These are phyloP conservation scores for Diarsia dahlii DNA, from an alignment of 2,888 invertebrate genomes.

Conservation along the genomic window DNA sequence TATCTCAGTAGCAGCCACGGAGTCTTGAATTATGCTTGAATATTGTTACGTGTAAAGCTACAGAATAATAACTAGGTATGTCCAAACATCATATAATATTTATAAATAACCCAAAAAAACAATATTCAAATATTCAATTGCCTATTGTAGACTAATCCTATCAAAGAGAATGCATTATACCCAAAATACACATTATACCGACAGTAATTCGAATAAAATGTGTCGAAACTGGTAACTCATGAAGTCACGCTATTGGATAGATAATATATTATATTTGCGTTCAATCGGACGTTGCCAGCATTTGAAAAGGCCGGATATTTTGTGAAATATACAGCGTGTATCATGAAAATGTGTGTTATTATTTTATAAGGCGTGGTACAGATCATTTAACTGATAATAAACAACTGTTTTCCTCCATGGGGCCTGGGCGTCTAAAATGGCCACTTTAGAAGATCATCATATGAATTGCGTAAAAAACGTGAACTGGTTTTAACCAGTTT, in stretches of 20 bases:
- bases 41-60: background rate
- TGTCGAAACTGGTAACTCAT: background rate
- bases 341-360: background rate
- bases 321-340: constrained; percentile 14
- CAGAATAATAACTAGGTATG: background rate
- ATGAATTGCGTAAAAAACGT: no score
- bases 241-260: background rate
- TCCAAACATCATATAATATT: background rate
- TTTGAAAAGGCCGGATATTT: constrained; percentile 33
- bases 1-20: no score
- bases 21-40: no score
- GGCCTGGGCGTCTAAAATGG: no score
- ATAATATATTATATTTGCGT: background rate
- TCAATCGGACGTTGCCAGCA: background rate
- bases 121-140: no score
- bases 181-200: background rate
- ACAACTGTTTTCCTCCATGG: background rate
- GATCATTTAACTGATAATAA: no score
- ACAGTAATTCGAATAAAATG: background rate
- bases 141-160: background rate
- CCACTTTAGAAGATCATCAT: no score
- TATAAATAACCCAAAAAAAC: background rate
- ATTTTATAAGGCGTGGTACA: no score
- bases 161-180: background rate
- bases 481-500: no score